Evolutionary conservation across 2,888 invertebrate species (phyloP).

Genomic region (Noctua janthina): DNA sequence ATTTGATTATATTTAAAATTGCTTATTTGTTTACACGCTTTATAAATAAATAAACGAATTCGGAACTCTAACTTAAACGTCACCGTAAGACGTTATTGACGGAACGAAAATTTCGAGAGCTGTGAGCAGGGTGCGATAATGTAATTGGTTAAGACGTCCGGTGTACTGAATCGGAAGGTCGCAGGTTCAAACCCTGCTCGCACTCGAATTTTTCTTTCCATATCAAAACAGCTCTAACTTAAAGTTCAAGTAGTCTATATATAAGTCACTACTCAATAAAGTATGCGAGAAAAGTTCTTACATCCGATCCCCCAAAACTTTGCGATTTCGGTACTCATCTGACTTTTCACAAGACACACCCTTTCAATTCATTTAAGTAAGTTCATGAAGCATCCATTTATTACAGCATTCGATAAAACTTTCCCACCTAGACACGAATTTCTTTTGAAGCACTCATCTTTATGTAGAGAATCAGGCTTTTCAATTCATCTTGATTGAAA

Average conservation of each 20-base stretch:
- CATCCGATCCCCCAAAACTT: slow-evolving; percentile 35
- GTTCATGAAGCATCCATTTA: slow-evolving; percentile 6
- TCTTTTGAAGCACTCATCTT: neutral
- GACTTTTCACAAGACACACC: slow-evolving; percentile 16
- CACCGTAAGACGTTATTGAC: too few species aligned
- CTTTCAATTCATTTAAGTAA: slow-evolving; percentile 1
- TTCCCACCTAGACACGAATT: neutral
- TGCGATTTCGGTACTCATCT: slow-evolving; percentile 10
- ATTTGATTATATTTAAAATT: too few species aligned
- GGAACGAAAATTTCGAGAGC: too few species aligned
- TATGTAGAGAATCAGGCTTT: too few species aligned
- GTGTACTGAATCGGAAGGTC: too few species aligned
- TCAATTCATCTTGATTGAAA: neutral
- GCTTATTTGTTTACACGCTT: too few species aligned
- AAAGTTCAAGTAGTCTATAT: slow-evolving; percentile 1
- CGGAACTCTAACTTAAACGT: neutral
- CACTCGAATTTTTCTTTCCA: too few species aligned
- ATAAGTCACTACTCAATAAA: slow-evolving; percentile 23
- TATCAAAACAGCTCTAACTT: neutral
- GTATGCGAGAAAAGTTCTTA: slow-evolving; percentile 30
- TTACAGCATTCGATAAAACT: neutral
- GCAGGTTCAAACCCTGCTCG: too few species aligned
- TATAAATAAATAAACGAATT: neutral
- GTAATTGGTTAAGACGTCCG: too few species aligned
- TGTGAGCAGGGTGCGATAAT: too few species aligned